Evolutionary conservation across 2,797 vertebrate species (phyloP), one percentile per base, ranked within the genome.

Genomic region (Erethizon dorsatum): DNA sequence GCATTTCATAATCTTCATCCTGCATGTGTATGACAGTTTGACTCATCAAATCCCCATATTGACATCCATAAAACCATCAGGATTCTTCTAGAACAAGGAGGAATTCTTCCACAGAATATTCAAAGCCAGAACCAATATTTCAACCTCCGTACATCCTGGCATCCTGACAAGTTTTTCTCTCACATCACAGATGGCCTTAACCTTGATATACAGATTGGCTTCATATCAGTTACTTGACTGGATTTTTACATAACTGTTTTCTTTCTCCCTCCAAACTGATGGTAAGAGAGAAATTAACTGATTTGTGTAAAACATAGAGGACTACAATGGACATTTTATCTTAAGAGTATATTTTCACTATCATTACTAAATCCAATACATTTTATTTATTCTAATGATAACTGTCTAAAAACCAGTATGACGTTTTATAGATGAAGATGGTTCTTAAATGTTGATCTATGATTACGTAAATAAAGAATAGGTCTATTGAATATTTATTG

Each of bases 161-260:
- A 99, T 91, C 99, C 99, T 2, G 98, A 99, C 3, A 98, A 98
- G 96, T 99, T 99, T 98, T 99, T 99, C 96, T 99, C 99, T 63
- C 99, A 99, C 88, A 98, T 99, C 52, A 99, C 99, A 77, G 99
- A 99, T 85, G 99, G 99, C 13, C 59, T 75, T 80, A 98, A 99
- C 98, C 99, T 99, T 41, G 99, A 99, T 67, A 99, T 99, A 24
- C 99, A 99, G 95, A 98, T 99, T 79, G 99, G 99, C 54, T 99
- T 99, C 98, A 98, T 99, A 98, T 99, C 99, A 98, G 99, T 99
- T 97, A 89, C n/a, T 75, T 91, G 93, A 54, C 71, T 94, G 88
- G 52, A 86, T 77, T 88, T 95, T 97, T 96, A 15, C 11, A 47
- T 92, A 83, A 50, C 9, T 71, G 0, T 89, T 96, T 88, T 82